Conservation (phyloP, 2,888 invertebrate genomes). For the Portevinia maculata region DNA sequence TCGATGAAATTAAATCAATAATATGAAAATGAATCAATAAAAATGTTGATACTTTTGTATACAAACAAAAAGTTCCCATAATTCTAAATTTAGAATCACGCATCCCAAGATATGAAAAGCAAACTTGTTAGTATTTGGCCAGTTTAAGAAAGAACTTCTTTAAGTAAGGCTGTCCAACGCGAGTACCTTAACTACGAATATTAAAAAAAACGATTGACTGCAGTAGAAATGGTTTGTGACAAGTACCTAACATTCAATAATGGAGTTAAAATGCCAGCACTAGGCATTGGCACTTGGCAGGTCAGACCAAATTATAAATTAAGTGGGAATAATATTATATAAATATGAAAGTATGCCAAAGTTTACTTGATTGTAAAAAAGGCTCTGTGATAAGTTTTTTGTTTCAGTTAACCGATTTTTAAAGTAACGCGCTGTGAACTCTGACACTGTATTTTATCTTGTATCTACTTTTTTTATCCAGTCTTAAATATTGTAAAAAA, state of each 20-base stretch:
- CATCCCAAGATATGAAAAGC: constrained; percentile 6
- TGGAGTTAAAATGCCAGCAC: constrained; percentile 87
- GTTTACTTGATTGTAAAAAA: no score
- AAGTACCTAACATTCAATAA: constrained; percentile 82
- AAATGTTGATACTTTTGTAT: not conserved
- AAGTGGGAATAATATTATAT: no score
- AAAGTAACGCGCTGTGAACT: no score
- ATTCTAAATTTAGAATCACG: not conserved
- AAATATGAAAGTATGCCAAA: no score
- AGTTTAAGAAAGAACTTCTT: constrained; percentile 39
- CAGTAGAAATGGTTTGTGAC: constrained; percentile 77
- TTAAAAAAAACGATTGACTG: constrained; percentile 41
- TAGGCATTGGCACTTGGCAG: constrained; percentile 92
- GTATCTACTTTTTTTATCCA: no score
- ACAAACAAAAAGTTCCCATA: not conserved
- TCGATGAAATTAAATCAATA: not conserved
- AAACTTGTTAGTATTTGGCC: not conserved
- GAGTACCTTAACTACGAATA: constrained; percentile 2
- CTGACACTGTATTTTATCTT: no score
- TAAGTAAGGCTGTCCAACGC: constrained; percentile 26
- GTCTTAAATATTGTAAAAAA: no score
- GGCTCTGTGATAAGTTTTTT: no score
- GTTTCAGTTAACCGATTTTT: no score
- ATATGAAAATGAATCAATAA: constrained; percentile 6
- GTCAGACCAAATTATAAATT: constrained; percentile 83